A percentile compares a stretch with the other conserved stretches of the same genome.
phyloP scores from a whole-genome alignment of 2,113 vertebrate species.

The Sialia sialis region DNA sequence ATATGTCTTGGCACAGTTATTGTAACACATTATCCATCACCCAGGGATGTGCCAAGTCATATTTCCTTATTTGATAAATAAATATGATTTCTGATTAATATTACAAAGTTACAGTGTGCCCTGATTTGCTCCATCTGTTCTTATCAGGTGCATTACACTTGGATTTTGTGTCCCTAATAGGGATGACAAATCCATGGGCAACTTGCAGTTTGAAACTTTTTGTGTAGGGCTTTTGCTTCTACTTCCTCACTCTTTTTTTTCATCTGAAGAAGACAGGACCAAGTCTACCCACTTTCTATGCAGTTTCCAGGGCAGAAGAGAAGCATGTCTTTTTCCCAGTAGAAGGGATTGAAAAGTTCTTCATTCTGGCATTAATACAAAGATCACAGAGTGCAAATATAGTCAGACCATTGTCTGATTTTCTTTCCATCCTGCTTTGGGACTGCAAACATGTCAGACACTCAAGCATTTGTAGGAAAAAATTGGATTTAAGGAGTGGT shows the following conservation, averaged over 20 bases:
- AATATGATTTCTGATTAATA: background rate
- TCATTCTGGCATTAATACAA: background rate
- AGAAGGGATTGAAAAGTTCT: background rate
- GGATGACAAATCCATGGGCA: background rate
- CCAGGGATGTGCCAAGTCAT: background rate
- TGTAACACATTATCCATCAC: background rate
- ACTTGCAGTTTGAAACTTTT: background rate
- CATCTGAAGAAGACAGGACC: background rate
- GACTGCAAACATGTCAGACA: background rate
- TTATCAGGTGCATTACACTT: background rate
- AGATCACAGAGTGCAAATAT: background rate
- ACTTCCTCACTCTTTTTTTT: background rate
- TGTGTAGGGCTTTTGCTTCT: background rate
- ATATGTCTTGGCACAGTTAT: background rate
- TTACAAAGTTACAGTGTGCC: background rate
- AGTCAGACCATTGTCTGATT: background rate
- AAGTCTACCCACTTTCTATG: background rate
- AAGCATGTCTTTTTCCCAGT: background rate
- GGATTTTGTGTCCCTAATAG: background rate
- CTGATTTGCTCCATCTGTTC: background rate
- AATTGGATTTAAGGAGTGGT: background rate
- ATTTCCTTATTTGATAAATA: background rate
- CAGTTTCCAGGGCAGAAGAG: background rate
- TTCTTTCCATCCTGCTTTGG: background rate
- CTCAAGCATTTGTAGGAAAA: background rate